phyloP scores from a whole-genome alignment of 1,140 invertebrate genomes.

The Ceratosolen fusciceps region DNA sequence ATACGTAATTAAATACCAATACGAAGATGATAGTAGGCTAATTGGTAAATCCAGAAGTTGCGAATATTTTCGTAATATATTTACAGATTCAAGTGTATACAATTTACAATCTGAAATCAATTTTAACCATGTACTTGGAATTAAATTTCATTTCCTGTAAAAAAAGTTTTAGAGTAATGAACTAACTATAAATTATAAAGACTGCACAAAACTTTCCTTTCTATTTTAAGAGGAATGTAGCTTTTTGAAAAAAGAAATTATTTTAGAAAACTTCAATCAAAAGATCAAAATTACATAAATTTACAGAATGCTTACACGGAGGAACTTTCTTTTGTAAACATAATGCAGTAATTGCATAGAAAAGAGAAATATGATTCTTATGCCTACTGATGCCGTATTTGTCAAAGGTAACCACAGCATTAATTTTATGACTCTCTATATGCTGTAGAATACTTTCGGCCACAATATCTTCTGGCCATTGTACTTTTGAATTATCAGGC shows the following conservation, averaged over 20 bases:
- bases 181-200: not conserved
- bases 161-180: not conserved
- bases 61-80: constrained; percentile 89
- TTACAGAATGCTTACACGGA: constrained; percentile 71
- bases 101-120: constrained; percentile 81
- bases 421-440: constrained; percentile 82
- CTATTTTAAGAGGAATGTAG: too few species aligned
- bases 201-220: not conserved
- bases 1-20: constrained; percentile 77
- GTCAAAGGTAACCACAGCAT: constrained; percentile 93
- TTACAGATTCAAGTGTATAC: constrained; percentile 87
- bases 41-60: constrained; percentile 86
- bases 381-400: constrained; percentile 90
- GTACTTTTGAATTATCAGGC: constrained; percentile 80
- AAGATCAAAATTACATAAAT: not conserved
- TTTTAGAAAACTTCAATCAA: too few species aligned
- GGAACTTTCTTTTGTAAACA: constrained; percentile 83
- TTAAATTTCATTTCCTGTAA: constrained; percentile 16
- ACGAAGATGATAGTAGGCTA: constrained; percentile 81
- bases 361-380: constrained; percentile 88
- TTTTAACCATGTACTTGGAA: constrained; percentile 20
- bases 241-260: too few species aligned
- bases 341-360: constrained; percentile 83
- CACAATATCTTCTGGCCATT: constrained; percentile 84
- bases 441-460: constrained; percentile 81